These are phyloP conservation scores for Ophioninae sp. DNA, from an alignment of 2,888 invertebrate species.

Conservation along the genomic window DNA sequence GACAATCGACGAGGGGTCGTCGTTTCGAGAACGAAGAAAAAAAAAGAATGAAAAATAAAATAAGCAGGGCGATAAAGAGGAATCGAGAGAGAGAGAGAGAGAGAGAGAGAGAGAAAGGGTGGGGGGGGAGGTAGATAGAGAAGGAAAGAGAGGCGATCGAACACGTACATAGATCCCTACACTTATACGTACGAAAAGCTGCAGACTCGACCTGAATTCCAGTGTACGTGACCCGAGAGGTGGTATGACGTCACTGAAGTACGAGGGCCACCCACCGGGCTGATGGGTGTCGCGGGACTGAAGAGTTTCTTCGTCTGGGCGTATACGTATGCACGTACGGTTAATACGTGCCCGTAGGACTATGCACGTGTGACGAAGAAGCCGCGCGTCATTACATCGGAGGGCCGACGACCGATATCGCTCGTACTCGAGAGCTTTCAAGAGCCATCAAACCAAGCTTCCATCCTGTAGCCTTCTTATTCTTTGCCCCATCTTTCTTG, in stretches of 20 bases:
- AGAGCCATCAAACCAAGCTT: conserved; percentile 4
- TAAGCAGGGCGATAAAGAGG: background rate
- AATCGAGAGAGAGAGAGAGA: conserved; percentile 15
- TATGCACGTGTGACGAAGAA: background rate
- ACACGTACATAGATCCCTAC: conserved; percentile 12
- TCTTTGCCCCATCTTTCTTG: background rate
- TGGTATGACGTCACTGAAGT: conserved; percentile 71
- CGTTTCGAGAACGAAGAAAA: background rate
- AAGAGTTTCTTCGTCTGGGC: conserved; percentile 3
- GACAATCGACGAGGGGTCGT: background rate
- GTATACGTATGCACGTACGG: background rate
- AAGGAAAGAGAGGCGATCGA: conserved; percentile 12
- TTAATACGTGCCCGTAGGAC: background rate
- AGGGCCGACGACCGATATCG: conserved; percentile 28
- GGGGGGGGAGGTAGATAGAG: background rate
- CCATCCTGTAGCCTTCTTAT: background rate
- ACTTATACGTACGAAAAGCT: conserved; percentile 22
- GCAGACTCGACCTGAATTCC: conserved; percentile 73
- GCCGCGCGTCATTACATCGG: conserved; percentile 22
- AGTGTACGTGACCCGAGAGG: conserved; percentile 71
- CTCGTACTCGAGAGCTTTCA: conserved; percentile 8
- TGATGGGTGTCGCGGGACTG: conserved; percentile 12
- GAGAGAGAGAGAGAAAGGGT: conserved; percentile 22
- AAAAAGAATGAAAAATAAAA: background rate
- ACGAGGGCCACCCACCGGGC: conserved; percentile 51